Conservation (phyloP, 30 jellyfish, hydroid and myxozoan genomes). For the Aurelia coerulea region DNA sequence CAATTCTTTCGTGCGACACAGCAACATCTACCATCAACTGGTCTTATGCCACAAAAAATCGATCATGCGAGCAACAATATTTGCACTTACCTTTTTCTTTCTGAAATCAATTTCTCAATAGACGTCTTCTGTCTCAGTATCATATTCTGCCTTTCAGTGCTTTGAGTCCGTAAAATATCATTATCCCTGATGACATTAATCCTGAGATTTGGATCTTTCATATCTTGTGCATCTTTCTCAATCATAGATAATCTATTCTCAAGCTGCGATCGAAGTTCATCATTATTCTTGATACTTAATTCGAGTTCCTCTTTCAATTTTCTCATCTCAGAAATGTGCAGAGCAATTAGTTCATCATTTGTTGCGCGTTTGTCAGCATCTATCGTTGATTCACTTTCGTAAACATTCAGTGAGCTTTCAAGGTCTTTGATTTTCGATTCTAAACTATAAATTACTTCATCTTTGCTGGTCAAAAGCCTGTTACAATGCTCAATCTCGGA, state of each 20-base stretch:
- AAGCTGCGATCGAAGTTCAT: slow-evolving; percentile 73
- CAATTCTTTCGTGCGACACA: too few species aligned
- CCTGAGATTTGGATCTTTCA: slow-evolving; percentile 81
- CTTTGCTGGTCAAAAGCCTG: slow-evolving; percentile 17
- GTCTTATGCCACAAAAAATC: too few species aligned
- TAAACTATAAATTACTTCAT: not conserved
- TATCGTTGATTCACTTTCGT: not conserved
- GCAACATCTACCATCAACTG: too few species aligned
- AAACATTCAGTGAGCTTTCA: slow-evolving; percentile 11
- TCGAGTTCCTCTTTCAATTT: slow-evolving; percentile 75
- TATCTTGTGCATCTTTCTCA: slow-evolving; percentile 69
- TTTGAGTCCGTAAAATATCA: slow-evolving; percentile 78
- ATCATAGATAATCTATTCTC: slow-evolving; percentile 72
- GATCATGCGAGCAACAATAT: too few species aligned
- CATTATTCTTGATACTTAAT: slow-evolving; percentile 68
- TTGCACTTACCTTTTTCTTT: slow-evolving; percentile 45
- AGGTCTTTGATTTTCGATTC: slow-evolving; percentile 16
- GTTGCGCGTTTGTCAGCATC: slow-evolving; percentile 35
- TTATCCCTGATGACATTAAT: slow-evolving; percentile 76
- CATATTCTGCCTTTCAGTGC: slow-evolving; percentile 56
- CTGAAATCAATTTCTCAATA: slow-evolving; percentile 43
- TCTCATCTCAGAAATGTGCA: slow-evolving; percentile 89
- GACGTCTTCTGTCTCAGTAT: slow-evolving; percentile 35
- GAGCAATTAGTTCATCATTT: slow-evolving; percentile 64
- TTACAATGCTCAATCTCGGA: slow-evolving; percentile 16